Evolutionary conservation across 1,140 invertebrate genomes (phyloP), one percentile per base, ranked within the genome.

Genomic region (Euura lappo): DNA sequence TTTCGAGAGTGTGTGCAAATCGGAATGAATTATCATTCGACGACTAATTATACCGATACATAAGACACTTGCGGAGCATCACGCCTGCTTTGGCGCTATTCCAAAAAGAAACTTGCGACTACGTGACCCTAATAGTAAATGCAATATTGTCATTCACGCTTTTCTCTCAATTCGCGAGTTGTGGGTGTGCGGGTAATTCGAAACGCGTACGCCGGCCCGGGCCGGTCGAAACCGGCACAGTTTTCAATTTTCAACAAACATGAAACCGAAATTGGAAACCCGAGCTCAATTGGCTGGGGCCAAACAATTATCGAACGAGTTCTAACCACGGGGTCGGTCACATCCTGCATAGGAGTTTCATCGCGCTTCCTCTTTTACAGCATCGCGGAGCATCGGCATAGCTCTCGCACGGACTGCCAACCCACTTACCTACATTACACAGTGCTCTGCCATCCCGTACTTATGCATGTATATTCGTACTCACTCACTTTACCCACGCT

Each of bases 401-500:
- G 80, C 79, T 84, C 80, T 84, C 80, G 77, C 80, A 60, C 6
- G 51, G 79, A 83, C 83, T 71, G 75, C 74, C 84, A 87, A 84
- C 85, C 85, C 82, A 87, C 86, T 87, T 87, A 87, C 86, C 86
- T 87, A 87, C 85, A 87, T 87, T 86, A 86, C 72, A 68, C 66
- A 69, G 70, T n/a, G 51, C 13, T n/a, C 10, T 60, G 8, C 51
- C 51, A 6, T 60, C 8, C 51, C 6, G 4, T 60, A 60, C 51
- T 60, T 60, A 60, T 2, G 51, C 8, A 60, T 5, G 13, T 51
- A 51, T 51, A 28, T 6, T 11, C 51, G 28, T 28, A 28, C 28
- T 28, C 28, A 28, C 28, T 28, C 28, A 28, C 28, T 28, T 28
- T 28, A 28, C 28, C 28, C 28, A 28, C 28, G 28, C 28, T n/a